Evolutionary conservation across 2,888 invertebrate genomes (phyloP), one percentile per base, ranked within the genome.

Genomic region (Helobdella robusta): DNA sequence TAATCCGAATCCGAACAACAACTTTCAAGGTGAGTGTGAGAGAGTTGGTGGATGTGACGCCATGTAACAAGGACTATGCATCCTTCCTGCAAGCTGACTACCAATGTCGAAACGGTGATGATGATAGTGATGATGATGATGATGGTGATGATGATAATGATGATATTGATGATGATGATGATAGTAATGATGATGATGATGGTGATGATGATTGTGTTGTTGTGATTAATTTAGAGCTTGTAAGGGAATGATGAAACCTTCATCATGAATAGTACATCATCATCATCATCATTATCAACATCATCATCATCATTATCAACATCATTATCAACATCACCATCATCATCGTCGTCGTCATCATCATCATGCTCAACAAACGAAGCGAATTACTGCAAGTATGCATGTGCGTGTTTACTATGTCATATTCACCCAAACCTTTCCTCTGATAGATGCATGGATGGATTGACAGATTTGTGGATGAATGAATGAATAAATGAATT

Each of bases 41-140:
- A 25, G 58, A 58, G 18, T 40, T 64, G 32, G 64, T 64, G 25
- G 64, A 64, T 46, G 52, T 58, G 35, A 35, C 36, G 2, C 64
- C 64, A n/a, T 64, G 64, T 32, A 36, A 64, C 44, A 56, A 58
- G 28, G 64, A 64, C 56, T 64, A 58, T 46, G 64, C 64, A n/a
- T 64, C 64, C 18, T 64, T 40, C 46, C 64, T 64, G 0, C 58
- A 64, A 30, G 58, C 58, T 35, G 32, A 35, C 44, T 64, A 36
- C 52, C 50, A 23, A 2, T 64, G 64, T 56, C 28, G n/a, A n/a
- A 25, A 56, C 32, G 56, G 4, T 1, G 28, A 30, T 30, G 56
- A 30, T 56, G 4, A 1, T 56, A 32, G 18, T 25, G 25, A 3
- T 56, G 56, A 30, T 30, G 25, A 56, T 30, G 28, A 1, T 56